Conservation (phyloP, 2,797 vertebrate genomes). For the Peromyscus eremicus region DNA sequence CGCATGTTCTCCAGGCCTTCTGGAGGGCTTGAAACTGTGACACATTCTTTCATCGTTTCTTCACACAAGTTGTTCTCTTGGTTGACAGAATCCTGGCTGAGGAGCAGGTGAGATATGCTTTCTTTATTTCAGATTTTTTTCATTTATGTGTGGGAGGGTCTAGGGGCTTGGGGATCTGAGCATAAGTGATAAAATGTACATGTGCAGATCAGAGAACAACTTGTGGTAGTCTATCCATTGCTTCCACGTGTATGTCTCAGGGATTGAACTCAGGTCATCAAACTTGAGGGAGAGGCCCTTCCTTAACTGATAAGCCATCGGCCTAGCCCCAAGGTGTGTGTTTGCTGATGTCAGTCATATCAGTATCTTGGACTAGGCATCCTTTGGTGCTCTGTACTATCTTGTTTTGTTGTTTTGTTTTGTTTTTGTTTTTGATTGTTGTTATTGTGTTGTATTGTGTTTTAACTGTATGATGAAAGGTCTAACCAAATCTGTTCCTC, state of each 20-base stretch:
- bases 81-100: background rate
- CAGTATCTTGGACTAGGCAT: no score
- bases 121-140: background rate
- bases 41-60: background rate
- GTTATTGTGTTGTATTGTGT: background rate
- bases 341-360: background rate
- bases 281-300: background rate
- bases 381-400: background rate
- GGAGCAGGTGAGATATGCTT: background rate
- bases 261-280: background rate
- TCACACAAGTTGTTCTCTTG: background rate
- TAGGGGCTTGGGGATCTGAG: background rate
- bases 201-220: background rate
- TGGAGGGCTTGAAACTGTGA: background rate
- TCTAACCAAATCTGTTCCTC: background rate
- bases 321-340: background rate
- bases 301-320: background rate
- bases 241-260: background rate
- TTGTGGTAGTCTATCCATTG: background rate
- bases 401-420: background rate
- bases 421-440: background rate
- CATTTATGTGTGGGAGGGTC: background rate
- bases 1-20: slow-evolving; percentile 27
- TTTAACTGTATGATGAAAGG: background rate
- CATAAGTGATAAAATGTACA: background rate